Evolutionary conservation across 2,113 vertebrate species (phyloP).

Genomic region (Gavia stellata): DNA sequence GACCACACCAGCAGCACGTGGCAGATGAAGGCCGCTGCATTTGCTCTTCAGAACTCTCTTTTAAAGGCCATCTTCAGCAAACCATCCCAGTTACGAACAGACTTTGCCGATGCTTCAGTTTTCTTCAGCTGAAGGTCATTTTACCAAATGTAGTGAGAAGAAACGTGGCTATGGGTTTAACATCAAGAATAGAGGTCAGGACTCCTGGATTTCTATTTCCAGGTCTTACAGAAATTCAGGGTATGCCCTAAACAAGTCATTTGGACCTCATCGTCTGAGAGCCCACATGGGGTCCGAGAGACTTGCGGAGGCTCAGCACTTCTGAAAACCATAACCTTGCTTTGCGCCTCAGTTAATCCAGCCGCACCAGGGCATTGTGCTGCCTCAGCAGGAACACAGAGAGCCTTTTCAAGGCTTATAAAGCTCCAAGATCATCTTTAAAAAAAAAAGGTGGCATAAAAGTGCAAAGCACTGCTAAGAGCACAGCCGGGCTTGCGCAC

Average conservation of each 20-base stretch:
- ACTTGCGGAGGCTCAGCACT: background rate
- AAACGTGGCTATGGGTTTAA: background rate
- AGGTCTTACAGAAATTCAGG: background rate
- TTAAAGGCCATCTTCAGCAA: background rate
- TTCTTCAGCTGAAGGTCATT: background rate
- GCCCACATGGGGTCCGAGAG: fast-evolving
- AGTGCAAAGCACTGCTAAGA: background rate
- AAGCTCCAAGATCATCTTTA: background rate
- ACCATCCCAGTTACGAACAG: background rate
- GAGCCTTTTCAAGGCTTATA: background rate
- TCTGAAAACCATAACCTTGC: background rate
- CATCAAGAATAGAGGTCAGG: background rate
- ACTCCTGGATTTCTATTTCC: background rate
- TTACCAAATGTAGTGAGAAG: background rate
- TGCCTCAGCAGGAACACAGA: background rate
- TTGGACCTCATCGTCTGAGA: background rate
- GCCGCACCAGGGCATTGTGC: background rate
- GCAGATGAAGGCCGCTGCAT: background rate
- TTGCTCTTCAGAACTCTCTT: background rate
- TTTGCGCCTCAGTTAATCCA: background rate
- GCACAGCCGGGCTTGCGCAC: too few species aligned
- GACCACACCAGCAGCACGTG: background rate
- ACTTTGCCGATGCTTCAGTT: background rate
- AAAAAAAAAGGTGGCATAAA: background rate
- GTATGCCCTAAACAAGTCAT: background rate